Percentiles rank a stretch among this genome's conserved stretches.
phyloP scores from a whole-genome alignment of 2,888 invertebrate species.

The Tricholauxania praeusta region DNA sequence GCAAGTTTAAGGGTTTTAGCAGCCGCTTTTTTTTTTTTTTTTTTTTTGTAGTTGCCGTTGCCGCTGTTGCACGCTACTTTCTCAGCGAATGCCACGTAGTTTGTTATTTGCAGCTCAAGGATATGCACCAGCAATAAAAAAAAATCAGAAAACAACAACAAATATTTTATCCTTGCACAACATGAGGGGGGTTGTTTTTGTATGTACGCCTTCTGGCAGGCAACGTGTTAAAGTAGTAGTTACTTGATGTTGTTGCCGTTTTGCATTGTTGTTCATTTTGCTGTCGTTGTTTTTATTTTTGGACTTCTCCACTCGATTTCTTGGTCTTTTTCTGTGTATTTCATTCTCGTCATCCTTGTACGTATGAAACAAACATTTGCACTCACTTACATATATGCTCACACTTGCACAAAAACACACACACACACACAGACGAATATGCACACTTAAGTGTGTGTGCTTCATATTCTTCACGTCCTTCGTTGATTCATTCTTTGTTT shows the following conservation, averaged over 20 bases:
- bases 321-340: background rate
- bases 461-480: constrained; percentile 7
- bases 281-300: constrained; percentile 15
- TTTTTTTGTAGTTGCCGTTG: constrained; percentile 3
- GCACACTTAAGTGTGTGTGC: background rate
- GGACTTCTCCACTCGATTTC: background rate
- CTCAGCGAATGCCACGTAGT: constrained; percentile 14
- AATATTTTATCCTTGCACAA: constrained; percentile 2
- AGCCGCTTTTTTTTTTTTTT: background rate
- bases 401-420: background rate
- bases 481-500: background rate
- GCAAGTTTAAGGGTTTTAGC: background rate
- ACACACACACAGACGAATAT: background rate
- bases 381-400: background rate
- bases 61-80: background rate
- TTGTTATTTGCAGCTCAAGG: constrained; percentile 12
- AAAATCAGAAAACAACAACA: background rate
- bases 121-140: background rate
- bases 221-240: constrained; percentile 9
- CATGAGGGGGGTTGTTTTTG: constrained; percentile 15
- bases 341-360: background rate
- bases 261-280: constrained; percentile 22
- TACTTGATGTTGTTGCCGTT: constrained; percentile 1
- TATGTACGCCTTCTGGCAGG: constrained; percentile 2
- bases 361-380: constrained; percentile 18